Conservation (phyloP, 2,113 vertebrate genomes). For the Crypturellus undulatus region DNA sequence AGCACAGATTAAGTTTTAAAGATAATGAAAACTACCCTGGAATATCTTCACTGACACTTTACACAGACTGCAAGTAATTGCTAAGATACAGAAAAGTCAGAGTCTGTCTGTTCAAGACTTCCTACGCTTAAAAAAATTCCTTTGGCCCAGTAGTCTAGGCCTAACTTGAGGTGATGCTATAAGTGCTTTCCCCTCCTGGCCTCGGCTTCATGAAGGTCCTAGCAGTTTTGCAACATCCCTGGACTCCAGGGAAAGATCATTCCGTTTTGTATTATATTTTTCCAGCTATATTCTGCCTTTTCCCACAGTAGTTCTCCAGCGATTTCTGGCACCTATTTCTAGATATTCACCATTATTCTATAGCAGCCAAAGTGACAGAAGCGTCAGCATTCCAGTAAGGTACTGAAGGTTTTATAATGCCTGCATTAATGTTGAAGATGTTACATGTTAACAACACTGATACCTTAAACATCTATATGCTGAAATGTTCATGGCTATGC, state of each 20-base stretch:
- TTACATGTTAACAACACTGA: conserved; percentile 16
- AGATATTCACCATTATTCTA: conserved; percentile 13
- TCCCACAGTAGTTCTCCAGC: background rate
- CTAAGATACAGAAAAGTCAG: conserved; percentile 63
- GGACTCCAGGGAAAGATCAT: background rate
- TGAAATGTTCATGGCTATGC: conserved; percentile 47
- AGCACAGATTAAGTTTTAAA: conserved; percentile 68
- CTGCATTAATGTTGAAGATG: background rate
- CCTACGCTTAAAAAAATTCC: conserved; percentile 9
- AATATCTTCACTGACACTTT: conserved; percentile 24
- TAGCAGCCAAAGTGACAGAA: conserved; percentile 4
- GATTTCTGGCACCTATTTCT: background rate
- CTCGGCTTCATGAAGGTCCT: background rate
- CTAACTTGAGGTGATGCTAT: background rate
- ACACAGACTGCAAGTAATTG: conserved; percentile 61
- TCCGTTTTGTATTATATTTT: background rate
- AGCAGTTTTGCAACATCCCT: background rate
- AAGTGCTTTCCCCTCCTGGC: background rate
- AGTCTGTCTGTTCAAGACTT: conserved; percentile 65
- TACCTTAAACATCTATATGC: conserved; percentile 30
- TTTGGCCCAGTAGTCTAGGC: background rate
- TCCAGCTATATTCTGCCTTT: background rate
- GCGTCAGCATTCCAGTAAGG: background rate
- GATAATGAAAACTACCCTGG: conserved; percentile 49
- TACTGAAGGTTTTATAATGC: conserved; percentile 5